Evolutionary conservation across 64 coral and sea anemone genomes (phyloP), one percentile per base, ranked within the genome.

Genomic region (Pachyseris speciosa): DNA sequence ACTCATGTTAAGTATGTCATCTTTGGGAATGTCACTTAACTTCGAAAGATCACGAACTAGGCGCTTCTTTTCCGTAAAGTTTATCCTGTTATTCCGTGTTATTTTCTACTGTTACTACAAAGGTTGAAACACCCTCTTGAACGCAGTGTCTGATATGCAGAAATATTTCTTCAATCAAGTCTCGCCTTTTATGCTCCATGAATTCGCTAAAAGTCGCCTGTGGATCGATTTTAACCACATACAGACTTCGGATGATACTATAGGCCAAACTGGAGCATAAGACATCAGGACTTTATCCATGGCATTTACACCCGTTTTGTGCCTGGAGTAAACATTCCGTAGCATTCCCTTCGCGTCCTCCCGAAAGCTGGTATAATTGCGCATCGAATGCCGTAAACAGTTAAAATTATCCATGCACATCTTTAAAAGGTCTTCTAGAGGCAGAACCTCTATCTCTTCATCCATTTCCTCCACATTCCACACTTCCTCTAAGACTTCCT

Each of bases 41-140:
- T 83, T 83, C n/a, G 53, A 52, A 49, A 83, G 55, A 57, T 83
- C 78, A 38, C 50, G 78, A 83, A 60, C 57, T 60, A 19, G 57
- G 1, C 57, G 57, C 1, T 60, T 60, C 57, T 60, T 60, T 60
- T 19, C 57, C 57, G 57, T 58, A 31, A 83, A 83, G 63, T 55
- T 61, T 61, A 53, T 39, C 37, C 78, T 33, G 32, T 58, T 63
- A 38, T n/a, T 61, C n/a, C n/a, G n/a, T n/a, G n/a, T n/a, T n/a
- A n/a, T n/a, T n/a, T 63, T 28, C 47, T 4, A 83, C 78, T 61
- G 78, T 61, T 37, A 83, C 50, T 22, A 49, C 78, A 55, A 63
- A 57, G 19, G 50, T 3, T 37, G 53, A 83, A 64, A 38, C 63
- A 61, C 79, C 55, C 63, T 24, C 52, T 61, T 57, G 63, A 63